These are phyloP conservation scores for Bettongia penicillata DNA, from an alignment of 2,113 vertebrate genomes.

Conservation along the genomic window DNA sequence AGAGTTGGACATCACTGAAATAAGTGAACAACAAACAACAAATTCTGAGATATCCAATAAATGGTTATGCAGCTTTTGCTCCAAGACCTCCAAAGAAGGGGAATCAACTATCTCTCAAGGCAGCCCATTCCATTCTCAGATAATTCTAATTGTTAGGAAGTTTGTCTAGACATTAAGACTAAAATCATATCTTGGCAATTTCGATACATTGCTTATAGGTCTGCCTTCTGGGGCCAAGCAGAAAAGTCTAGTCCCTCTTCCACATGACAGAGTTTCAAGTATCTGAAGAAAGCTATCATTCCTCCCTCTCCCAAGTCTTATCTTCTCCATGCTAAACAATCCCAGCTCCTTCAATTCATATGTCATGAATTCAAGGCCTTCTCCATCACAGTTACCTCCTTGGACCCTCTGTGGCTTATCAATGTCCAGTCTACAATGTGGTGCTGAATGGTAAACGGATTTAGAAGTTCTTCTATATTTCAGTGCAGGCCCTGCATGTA, in stretches of 20 bases:
- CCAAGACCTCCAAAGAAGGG: neutral
- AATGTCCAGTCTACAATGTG: too few species aligned
- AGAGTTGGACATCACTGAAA: too few species aligned
- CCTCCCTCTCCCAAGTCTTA: too few species aligned
- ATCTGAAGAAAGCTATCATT: neutral
- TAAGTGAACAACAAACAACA: neutral
- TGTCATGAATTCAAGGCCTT: too few species aligned
- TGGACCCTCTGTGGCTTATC: neutral
- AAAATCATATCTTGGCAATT: neutral
- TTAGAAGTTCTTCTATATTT: too few species aligned
- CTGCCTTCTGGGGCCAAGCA: neutral
- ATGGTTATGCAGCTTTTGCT: neutral
- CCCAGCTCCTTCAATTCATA: too few species aligned
- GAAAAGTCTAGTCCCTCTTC: neutral
- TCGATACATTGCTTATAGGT: neutral
- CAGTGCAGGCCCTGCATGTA: too few species aligned
- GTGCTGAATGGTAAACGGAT: too few species aligned
- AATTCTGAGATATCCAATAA: neutral
- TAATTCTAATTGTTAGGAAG: neutral
- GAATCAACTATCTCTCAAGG: too few species aligned
- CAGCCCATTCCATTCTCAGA: neutral
- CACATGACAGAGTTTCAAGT: neutral
- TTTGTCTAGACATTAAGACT: neutral
- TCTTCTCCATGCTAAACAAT: too few species aligned
- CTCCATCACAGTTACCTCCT: neutral